These are phyloP conservation scores for Cheilosia grossa DNA, from an alignment of 2,888 invertebrate genomes.

Conservation along the genomic window DNA sequence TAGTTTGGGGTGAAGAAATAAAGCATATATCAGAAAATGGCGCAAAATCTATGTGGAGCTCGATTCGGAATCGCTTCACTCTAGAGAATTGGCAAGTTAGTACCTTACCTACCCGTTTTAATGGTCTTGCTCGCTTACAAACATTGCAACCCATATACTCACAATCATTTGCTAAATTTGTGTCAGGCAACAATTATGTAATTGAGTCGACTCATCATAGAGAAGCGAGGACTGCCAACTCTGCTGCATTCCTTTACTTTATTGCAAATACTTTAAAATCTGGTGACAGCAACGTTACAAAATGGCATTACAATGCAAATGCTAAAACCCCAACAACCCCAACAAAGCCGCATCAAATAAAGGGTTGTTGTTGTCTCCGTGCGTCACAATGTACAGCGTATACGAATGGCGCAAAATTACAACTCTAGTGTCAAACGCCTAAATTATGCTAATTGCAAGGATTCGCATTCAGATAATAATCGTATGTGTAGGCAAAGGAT, in stretches of 20 bases:
- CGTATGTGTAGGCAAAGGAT: conserved; percentile 29
- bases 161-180: background rate
- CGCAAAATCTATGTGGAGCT: too few relatives aligned
- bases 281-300: conserved; percentile 28
- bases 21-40: too few relatives aligned
- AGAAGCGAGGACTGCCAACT: background rate
- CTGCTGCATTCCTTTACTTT: conserved; percentile 46
- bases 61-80: too few relatives aligned
- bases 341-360: conserved; percentile 27
- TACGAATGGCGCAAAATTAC: conserved; percentile 21
- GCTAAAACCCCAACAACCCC: conserved; percentile 42
- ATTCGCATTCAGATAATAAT: conserved; percentile 68
- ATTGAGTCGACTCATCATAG: conserved; percentile 35
- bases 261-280: conserved; percentile 33
- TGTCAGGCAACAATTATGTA: conserved; percentile 27
- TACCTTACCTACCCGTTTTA: too few relatives aligned
- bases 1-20: too few relatives aligned
- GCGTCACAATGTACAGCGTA: background rate
- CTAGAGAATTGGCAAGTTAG: too few relatives aligned
- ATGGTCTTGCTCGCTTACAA: too few relatives aligned
- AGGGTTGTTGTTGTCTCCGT: conserved; percentile 36
- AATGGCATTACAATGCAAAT: conserved; percentile 38
- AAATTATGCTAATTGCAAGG: conserved; percentile 72
- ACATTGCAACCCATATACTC: background rate
- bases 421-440: conserved; percentile 59